Evolutionary conservation across 1,140 invertebrate genomes (phyloP).

Genomic region (Neodiprion virginianus): DNA sequence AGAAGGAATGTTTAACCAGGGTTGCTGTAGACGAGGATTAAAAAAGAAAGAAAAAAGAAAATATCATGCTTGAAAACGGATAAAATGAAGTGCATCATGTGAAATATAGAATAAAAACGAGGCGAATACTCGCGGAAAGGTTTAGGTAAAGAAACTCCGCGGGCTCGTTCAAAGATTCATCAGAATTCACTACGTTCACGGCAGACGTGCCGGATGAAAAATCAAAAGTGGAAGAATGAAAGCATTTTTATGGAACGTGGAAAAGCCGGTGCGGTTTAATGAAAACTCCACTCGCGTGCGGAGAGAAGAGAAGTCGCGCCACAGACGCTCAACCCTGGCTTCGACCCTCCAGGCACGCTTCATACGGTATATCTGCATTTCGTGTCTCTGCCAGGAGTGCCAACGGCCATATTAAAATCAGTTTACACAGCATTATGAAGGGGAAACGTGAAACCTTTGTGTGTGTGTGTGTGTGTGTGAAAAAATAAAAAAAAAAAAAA

Average conservation of each 20-base stretch:
- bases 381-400: not conserved
- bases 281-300: constrained; percentile 3
- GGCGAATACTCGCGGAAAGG: too few species aligned
- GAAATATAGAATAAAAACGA: too few species aligned
- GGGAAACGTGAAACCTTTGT: not conserved
- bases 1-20: too few species aligned
- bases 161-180: not conserved
- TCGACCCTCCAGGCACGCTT: too few species aligned
- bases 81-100: too few species aligned
- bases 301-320: not conserved
- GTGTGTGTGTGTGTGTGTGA: not conserved
- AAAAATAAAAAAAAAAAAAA: not conserved
- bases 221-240: constrained; percentile 7
- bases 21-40: too few species aligned
- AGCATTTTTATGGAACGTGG: not conserved
- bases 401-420: not conserved
- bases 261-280: not conserved
- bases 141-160: too few species aligned
- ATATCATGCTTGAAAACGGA: too few species aligned
- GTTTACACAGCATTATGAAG: constrained; percentile 1
- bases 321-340: too few species aligned
- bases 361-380: not conserved
- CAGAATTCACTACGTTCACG: not conserved
- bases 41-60: too few species aligned
- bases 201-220: not conserved